phyloP scores from a whole-genome alignment of 2,113 vertebrate species.

The Empidonax traillii region DNA sequence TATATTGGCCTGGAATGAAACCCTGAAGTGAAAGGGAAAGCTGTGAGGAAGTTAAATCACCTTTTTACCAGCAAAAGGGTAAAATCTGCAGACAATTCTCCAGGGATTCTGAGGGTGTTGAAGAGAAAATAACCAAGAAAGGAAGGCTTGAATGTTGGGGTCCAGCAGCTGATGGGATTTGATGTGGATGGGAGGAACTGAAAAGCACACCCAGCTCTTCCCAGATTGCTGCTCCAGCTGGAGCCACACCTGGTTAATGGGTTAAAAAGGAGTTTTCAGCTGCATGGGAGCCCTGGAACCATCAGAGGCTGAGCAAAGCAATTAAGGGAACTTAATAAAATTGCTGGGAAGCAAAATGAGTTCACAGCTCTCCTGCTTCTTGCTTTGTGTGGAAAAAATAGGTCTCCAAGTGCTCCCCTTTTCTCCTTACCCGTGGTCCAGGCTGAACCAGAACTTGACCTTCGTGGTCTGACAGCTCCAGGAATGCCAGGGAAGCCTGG shows the following conservation, averaged over 20 bases:
- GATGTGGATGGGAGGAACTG: background rate
- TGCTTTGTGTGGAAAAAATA: conserved; percentile 15
- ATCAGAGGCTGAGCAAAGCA: conserved; percentile 35
- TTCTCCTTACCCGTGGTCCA: background rate
- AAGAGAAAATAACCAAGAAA: background rate
- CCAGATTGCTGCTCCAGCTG: background rate
- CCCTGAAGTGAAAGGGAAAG: background rate
- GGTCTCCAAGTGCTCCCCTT: background rate
- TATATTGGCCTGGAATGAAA: background rate
- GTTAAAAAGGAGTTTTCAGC: background rate
- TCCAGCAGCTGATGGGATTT: background rate
- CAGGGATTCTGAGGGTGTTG: background rate
- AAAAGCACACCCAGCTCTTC: background rate
- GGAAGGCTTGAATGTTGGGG: background rate
- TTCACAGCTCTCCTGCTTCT: conserved; percentile 21
- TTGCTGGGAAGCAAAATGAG: conserved; percentile 48
- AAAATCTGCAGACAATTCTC: background rate
- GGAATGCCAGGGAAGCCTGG: background rate
- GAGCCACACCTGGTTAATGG: background rate
- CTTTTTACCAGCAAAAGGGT: background rate
- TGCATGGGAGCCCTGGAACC: background rate
- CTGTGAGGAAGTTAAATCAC: background rate
- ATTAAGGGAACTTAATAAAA: conserved; percentile 56
- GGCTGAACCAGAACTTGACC: background rate
- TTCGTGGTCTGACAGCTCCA: background rate